Base-by-base conservation (phyloP, 2,797 vertebrate genomes). In the Rhabdomys pumilio region DNA sequence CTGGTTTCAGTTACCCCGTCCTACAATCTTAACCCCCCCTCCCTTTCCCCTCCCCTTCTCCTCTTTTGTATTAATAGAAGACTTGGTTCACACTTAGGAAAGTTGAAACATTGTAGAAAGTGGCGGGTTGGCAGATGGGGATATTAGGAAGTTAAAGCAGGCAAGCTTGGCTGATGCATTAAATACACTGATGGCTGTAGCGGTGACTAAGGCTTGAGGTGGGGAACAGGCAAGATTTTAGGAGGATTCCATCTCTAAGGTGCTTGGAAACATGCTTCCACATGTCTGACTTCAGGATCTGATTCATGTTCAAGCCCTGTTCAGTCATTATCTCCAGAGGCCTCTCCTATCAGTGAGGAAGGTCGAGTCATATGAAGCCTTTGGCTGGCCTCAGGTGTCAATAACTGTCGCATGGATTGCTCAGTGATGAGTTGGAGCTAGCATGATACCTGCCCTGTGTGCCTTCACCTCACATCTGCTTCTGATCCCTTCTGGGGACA, bases 251-350 rank as follows among this genome's bases (percentile, higher is more conserved):
- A 75, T 44, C 88, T 90, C n/a, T 73, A 34, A 72, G 50, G 50
- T 76, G 75, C 77, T 86, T 65, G 34, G 44, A 94, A 76, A 83
- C 79, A 12, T 47, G 91, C 26, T 96, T 94, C 69, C 31, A 91
- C 92, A 24, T 4, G 93, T 80, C 88, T 75, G 38, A 34, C 59
- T 95, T 92, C 63, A 34, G 15, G 38, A 75, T 14, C 11, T 17
- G 20, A 81, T 76, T 41, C 53, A 26, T 4, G 2, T 84, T 53
- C 38, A 8, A 20, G 44, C 53, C 67, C 67, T 8, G 67, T 69
- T 69, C 72, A 47, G 41, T 96, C 81, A 72, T 84, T 8, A 29
- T 73, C 75, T 73, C 19, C 87, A 57, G 80, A 85, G 41, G 67
- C 59, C 93, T 77, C 69, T 90, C 14, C 67, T 26, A 72, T 90